Percentiles rank a stretch among this genome's conserved stretches.
phyloP scores from a whole-genome alignment of 2,113 vertebrate genomes.

The Diadophis punctatus region DNA sequence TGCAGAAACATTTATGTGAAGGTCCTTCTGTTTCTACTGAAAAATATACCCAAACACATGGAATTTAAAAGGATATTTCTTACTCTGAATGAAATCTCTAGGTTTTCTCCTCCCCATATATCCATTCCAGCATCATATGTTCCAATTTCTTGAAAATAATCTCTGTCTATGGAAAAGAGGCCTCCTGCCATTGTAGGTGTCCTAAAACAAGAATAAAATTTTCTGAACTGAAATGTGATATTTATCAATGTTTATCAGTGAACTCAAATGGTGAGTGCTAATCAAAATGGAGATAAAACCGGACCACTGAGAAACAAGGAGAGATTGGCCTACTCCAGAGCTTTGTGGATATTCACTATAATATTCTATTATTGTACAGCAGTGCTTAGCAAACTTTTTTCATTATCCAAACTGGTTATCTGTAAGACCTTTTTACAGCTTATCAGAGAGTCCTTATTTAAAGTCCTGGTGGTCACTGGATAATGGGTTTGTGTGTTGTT shows the following conservation, averaged over 20 bases:
- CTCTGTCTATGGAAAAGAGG: conserved; percentile 97
- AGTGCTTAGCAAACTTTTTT: neutral
- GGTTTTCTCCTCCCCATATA: conserved; percentile 99
- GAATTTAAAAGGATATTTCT: conserved; percentile 44
- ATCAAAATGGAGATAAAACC: neutral
- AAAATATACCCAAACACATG: neutral
- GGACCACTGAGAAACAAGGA: neutral
- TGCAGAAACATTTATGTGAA: conserved; percentile 8
- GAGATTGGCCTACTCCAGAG: neutral
- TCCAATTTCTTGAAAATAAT: conserved; percentile 98
- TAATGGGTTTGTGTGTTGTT: neutral
- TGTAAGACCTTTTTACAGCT: neutral
- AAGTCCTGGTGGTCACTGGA: neutral
- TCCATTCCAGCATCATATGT: conserved; percentile 99
- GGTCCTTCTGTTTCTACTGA: neutral
- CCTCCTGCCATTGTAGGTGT: conserved; percentile 99
- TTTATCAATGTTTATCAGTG: neutral
- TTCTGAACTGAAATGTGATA: neutral
- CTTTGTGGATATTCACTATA: neutral
- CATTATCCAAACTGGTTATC: neutral
- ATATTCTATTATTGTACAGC: neutral
- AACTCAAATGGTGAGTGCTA: neutral
- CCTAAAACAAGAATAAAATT: conserved; percentile 63
- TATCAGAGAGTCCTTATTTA: neutral
- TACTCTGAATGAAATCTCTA: conserved; percentile 99